A percentile compares a stretch with the other conserved stretches of the same genome.
These are phyloP conservation scores for Solenopsis invicta DNA, from an alignment of 1,140 invertebrate species.

Conservation along the genomic window DNA sequence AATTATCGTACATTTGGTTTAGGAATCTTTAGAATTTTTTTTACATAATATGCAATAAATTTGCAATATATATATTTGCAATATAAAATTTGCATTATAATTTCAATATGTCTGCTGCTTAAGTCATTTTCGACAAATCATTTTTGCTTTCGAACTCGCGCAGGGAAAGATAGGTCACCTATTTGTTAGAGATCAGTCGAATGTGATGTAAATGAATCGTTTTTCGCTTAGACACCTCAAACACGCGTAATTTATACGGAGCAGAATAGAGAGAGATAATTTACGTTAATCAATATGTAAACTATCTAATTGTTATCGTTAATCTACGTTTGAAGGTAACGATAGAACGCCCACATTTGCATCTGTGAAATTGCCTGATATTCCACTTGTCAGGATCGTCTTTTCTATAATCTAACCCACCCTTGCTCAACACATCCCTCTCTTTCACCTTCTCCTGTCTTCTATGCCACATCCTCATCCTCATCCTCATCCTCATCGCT, in stretches of 20 bases:
- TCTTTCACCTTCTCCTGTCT: constrained; percentile 31
- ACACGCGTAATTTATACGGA: background rate
- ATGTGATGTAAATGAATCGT: background rate
- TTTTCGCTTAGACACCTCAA: background rate
- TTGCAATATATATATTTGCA: background rate
- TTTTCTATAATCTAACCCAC: constrained; percentile 45
- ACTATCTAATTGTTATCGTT: constrained; percentile 2
- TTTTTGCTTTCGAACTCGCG: background rate
- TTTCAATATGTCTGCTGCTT: background rate
- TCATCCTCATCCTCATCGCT: constrained; percentile 48
- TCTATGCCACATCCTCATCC: constrained; percentile 49
- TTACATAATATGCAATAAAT: constrained; percentile 7
- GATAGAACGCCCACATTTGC: background rate
- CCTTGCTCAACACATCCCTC: constrained; percentile 18
- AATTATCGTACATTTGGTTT: background rate
- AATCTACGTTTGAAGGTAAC: background rate
- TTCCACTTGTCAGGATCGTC: constrained; percentile 31
- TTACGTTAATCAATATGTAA: background rate
- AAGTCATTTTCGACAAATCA: background rate
- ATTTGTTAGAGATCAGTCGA: background rate
- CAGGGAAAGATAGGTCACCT: background rate
- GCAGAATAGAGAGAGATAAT: background rate
- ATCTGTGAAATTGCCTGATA: constrained; percentile 27
- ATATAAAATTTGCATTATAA: background rate
- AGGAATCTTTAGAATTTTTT: background rate